phyloP scores from a whole-genome alignment of 2,888 invertebrate genomes.

The Dasypogon diadema region DNA sequence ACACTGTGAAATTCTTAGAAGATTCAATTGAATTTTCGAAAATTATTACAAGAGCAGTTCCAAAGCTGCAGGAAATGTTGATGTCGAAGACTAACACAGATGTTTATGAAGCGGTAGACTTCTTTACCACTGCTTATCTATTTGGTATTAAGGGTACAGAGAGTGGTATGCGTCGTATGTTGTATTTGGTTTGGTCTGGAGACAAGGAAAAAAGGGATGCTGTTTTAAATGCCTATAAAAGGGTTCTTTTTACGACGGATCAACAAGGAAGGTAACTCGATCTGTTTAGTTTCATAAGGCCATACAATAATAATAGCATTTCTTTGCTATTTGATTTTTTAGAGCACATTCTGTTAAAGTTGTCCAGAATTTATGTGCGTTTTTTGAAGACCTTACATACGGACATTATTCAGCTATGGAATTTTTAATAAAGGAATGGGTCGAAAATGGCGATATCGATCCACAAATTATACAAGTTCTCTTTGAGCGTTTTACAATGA shows the following conservation, averaged over 20 bases:
- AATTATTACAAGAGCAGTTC: conserved; percentile 68
- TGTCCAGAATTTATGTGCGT: conserved; percentile 73
- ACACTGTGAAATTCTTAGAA: conserved; percentile 78
- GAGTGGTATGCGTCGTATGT: conserved; percentile 80
- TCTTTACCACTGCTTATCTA: conserved; percentile 84
- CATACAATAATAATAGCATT: neutral
- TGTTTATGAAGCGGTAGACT: conserved; percentile 89
- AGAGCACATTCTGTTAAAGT: conserved; percentile 71
- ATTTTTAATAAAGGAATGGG: conserved; percentile 74
- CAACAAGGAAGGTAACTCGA: conserved; percentile 61
- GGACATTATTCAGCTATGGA: conserved; percentile 75
- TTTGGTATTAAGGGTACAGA: conserved; percentile 82
- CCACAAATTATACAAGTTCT: conserved; percentile 76
- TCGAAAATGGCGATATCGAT: conserved; percentile 72
- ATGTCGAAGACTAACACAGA: conserved; percentile 81
- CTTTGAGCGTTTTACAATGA: conserved; percentile 86
- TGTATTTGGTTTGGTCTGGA: conserved; percentile 83
- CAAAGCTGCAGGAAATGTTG: conserved; percentile 79
- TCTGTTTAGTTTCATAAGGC: neutral
- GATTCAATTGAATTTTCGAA: conserved; percentile 72
- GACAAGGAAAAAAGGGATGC: conserved; percentile 81
- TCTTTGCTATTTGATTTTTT: conserved; percentile 46
- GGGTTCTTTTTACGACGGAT: conserved; percentile 67
- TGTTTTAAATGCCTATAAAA: conserved; percentile 81
- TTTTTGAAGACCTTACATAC: conserved; percentile 71